These are phyloP conservation scores for Tortrix viridana DNA, from an alignment of 2,888 invertebrate species.

Conservation along the genomic window DNA sequence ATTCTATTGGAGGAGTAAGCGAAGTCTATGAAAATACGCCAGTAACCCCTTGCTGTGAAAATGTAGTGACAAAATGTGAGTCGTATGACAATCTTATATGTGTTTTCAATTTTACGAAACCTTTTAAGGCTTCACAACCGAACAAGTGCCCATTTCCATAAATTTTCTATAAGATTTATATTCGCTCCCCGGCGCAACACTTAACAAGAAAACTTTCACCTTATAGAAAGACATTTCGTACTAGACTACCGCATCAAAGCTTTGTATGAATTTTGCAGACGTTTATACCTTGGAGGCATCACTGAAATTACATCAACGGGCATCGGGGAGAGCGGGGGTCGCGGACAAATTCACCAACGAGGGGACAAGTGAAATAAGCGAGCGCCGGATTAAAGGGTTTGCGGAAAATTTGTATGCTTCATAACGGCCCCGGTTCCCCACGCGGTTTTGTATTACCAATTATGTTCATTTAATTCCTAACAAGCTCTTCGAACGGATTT, in stretches of 20 bases:
- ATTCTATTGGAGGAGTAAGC: background rate
- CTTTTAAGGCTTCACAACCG: conserved; percentile 3
- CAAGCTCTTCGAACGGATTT: conserved; percentile 56
- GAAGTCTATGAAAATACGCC: conserved; percentile 7
- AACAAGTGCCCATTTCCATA: conserved; percentile 26
- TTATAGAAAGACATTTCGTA: conserved; percentile 52
- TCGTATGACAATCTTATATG: too few species aligned
- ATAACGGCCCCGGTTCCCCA: conserved; percentile 66
- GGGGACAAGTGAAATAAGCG: conserved; percentile 82
- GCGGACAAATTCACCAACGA: conserved; percentile 66
- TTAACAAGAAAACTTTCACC: conserved; percentile 56
- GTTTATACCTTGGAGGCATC: conserved; percentile 62
- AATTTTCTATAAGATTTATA: conserved; percentile 28
- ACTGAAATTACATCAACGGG: conserved; percentile 74
- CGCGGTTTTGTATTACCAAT: conserved; percentile 82
- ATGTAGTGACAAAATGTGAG: background rate
- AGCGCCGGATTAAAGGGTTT: conserved; percentile 81
- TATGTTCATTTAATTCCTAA: conserved; percentile 74
- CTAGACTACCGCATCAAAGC: conserved; percentile 60
- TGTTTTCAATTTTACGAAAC: conserved; percentile 1
- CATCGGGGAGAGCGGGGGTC: conserved; percentile 52
- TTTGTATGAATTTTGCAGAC: conserved; percentile 64
- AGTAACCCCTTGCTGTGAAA: background rate
- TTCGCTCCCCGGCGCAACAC: conserved; percentile 56
- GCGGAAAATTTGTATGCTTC: conserved; percentile 79